Conservation (phyloP, 2,113 vertebrate genomes). For the Stigmatopora nigra region DNA sequence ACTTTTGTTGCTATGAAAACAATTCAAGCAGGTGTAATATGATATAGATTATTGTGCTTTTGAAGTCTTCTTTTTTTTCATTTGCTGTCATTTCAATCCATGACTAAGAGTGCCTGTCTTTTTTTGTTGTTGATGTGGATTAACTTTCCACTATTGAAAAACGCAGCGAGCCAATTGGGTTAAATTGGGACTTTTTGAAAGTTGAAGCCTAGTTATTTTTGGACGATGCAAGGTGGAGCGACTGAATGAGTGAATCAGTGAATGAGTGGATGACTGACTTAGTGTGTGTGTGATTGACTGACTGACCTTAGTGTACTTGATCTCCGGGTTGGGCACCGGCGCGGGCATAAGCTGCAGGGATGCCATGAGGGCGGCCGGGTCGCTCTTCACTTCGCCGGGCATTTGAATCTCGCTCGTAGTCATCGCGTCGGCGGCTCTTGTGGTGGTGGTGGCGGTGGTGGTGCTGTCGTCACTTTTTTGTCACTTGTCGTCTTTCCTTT, state of each 20-base stretch:
- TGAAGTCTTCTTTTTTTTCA: no score
- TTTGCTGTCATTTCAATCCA: no score
- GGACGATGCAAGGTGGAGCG: not conserved
- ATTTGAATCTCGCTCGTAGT: slow-evolving; percentile 94
- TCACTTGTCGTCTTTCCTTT: not conserved
- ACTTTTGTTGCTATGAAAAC: no score
- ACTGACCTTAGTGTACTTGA: slow-evolving; percentile 95
- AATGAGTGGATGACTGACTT: no score
- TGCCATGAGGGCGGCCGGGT: slow-evolving; percentile 91
- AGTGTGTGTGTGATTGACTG: slow-evolving; percentile 4
- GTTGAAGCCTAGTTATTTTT: not conserved
- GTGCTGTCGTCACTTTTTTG: slow-evolving; percentile 46
- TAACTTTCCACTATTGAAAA: no score
- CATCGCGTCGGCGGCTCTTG: slow-evolving; percentile 74
- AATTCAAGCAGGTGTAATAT: no score
- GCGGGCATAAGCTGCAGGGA: slow-evolving; percentile 92
- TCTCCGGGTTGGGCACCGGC: slow-evolving; percentile 89
- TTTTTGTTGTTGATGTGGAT: no score
- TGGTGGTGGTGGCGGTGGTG: slow-evolving; percentile 52
- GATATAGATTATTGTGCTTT: no score
- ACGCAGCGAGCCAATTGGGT: no score
- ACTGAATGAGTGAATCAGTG: no score
- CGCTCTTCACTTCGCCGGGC: slow-evolving; percentile 88
- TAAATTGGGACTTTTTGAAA: no score
- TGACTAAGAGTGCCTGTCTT: no score